These are phyloP conservation scores for Drosophila ambigua DNA, from an alignment of 1,140 invertebrate species.

Conservation along the genomic window DNA sequence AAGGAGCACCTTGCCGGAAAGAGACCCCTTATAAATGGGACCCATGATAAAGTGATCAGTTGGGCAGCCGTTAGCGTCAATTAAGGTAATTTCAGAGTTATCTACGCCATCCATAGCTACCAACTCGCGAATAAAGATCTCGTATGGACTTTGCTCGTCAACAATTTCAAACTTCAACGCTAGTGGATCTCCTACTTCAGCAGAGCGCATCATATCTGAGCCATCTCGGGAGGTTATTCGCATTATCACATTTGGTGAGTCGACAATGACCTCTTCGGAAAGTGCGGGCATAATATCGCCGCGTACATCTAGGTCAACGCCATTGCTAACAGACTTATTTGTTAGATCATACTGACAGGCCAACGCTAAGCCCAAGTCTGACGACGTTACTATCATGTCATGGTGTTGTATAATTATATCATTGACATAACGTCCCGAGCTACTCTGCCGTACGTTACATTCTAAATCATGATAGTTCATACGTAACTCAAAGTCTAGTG, in stretches of 20 bases:
- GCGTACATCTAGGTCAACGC: constrained; percentile 94
- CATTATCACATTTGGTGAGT: constrained; percentile 98
- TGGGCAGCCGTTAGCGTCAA: constrained; percentile 96
- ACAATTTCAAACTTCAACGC: constrained; percentile 96
- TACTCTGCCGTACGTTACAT: constrained; percentile 94
- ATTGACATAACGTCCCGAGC: constrained; percentile 92
- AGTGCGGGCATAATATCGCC: constrained; percentile 92
- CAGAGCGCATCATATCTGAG: constrained; percentile 90
- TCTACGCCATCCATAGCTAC: constrained; percentile 97
- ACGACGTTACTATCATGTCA: constrained; percentile 96
- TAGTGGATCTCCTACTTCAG: constrained; percentile 94
- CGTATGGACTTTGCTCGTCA: constrained; percentile 95
- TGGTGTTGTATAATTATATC: constrained; percentile 97
- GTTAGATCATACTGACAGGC: constrained; percentile 97
- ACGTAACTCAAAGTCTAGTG: constrained; percentile 93
- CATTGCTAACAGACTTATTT: constrained; percentile 96
- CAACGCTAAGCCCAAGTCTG: constrained; percentile 95
- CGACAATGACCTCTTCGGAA: constrained; percentile 93
- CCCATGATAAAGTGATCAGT: constrained; percentile 97
- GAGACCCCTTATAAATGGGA: constrained; percentile 91
- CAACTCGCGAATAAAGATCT: constrained; percentile 96
- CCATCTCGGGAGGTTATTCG: constrained; percentile 92
- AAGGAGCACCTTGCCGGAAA: constrained; percentile 91
- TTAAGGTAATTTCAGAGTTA: constrained; percentile 95
- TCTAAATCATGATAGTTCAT: constrained; percentile 96